Evolutionary conservation across 2,888 invertebrate species (phyloP), one percentile per base, ranked within the genome.

Genomic region (Heliconius hortense): DNA sequence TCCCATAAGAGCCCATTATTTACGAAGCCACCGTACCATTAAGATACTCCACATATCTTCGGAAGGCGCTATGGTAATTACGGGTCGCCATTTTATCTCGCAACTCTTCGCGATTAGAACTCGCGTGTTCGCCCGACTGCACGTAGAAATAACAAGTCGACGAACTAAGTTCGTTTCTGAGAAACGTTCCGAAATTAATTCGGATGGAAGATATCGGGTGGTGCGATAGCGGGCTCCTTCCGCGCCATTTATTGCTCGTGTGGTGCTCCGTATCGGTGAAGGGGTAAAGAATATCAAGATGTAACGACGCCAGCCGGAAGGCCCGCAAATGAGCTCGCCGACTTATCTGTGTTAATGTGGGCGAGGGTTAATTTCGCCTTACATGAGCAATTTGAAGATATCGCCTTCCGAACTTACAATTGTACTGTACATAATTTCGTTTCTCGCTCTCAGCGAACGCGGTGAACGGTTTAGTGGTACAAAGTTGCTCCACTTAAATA

Each of bases 281-380:
- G 93, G 92, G 93, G 93, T 93, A 93, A 93, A 94, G 93, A 94
- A 93, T 93, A 94, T 94, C 93, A 92, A 93, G 93, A 93, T 93
- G 91, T 91, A 93, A 91, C 92, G 91, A 91, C 91, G 82, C 87
- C 89, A 89, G 92, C 92, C 93, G 93, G 93, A 93, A 93, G 93
- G 93, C 92, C 89, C 92, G 93, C 93, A 94, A 94, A 93, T 94
- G 93, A 94, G 94, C 94, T 92, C 91, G 87, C 89, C 90, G 92
- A 94, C 91, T 94, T 94, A 94, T 94, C 93, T 93, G 88, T 86
- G 87, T 90, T 93, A 93, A 93, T 93, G 93, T 90, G 91, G 91
- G 91, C 88, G 90, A 91, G 93, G 94, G 94, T 93, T 93, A 93
- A 94, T 93, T 93, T 91, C 85, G 92, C 89, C 93, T 93, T 91